A percentile compares a stretch with the other conserved stretches of the same genome.
phyloP scores from a whole-genome alignment of 2,888 invertebrate genomes.

The Diploptera punctata region DNA sequence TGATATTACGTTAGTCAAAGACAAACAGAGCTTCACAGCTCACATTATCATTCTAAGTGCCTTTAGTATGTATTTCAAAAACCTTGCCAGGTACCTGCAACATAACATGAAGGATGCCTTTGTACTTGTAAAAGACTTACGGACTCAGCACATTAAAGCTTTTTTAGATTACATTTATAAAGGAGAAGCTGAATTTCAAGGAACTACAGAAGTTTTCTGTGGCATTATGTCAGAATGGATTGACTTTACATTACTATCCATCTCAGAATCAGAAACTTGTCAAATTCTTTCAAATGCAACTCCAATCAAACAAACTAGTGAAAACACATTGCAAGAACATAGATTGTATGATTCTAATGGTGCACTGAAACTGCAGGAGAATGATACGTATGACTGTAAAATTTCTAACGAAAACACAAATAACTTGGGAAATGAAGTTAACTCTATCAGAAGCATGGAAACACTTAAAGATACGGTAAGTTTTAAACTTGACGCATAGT shows the following conservation, averaged over 20 bases:
- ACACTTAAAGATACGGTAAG: too few species aligned
- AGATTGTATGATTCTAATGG: not conserved
- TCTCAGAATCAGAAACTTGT: slow-evolving; percentile 10
- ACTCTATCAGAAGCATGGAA: too few species aligned
- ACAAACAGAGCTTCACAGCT: slow-evolving; percentile 33
- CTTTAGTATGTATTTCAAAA: slow-evolving; percentile 39
- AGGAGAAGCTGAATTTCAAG: slow-evolving; percentile 38
- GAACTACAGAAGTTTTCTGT: slow-evolving; percentile 34
- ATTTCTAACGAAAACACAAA: too few species aligned
- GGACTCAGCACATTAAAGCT: slow-evolving; percentile 24
- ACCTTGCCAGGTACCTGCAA: slow-evolving; percentile 24
- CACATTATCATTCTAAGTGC: slow-evolving; percentile 38
- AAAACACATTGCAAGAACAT: not conserved
- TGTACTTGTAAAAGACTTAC: slow-evolving; percentile 32
- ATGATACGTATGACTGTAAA: too few species aligned
- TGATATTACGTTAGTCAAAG: slow-evolving; percentile 34
- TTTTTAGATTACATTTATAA: slow-evolving; percentile 40
- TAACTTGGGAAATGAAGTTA: too few species aligned
- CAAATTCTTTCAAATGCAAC: slow-evolving; percentile 1
- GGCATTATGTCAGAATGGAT: slow-evolving; percentile 39
- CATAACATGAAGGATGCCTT: slow-evolving; percentile 32
- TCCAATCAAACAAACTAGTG: not conserved
- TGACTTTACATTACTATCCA: slow-evolving; percentile 40
- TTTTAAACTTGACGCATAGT: not conserved
- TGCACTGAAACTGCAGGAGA: not conserved